Evolutionary conservation across 2,888 invertebrate species (phyloP), one percentile per base, ranked within the genome.

Genomic region (Lutraria lutraria): DNA sequence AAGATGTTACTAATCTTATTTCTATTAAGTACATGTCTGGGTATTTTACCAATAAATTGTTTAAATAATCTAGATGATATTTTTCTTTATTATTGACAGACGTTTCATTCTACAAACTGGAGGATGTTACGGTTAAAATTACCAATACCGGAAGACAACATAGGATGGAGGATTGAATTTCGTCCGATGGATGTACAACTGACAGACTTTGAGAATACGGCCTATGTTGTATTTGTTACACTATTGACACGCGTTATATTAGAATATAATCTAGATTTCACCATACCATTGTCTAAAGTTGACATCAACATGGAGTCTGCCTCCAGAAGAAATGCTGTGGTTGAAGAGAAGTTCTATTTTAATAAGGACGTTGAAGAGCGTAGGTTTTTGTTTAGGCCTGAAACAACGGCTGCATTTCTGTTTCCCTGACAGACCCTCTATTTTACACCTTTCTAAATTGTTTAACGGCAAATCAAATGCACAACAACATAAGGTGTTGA

Each of bases 161-260:
- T 99, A 95, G 99, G 99, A 56, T 99, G 99, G 99, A 97, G 99
- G 93, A 99, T 99, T 0, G 99, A 99, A 97, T 99, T 99, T 97
- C 98, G 99, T 52, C 99, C 99, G 68, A 99, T 99, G 93, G 97
- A 97, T 94, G 96, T 96, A 92, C 99, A 99, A 97, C 97, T 99
- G 93, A 99, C 99, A 0, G 99, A 99, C 97, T 99, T 99, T 97
- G 99, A 99, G 97, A 99, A 99, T 97, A 99, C 99, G 0, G 99
- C 99, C 8, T 98, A 99, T 95, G 99, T 99, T 31, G 99, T 99
- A 96, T 99, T 99, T 97, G 98, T 99, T n/a, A 99, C 99, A n/a
- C 97, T 99, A 81, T 97, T 99, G 90, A 99, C 99, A 0, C 97
- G 99, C 93, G 99, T 99, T 92, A 99, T 99, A 95, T 97, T 99